These are phyloP conservation scores for Pogonomyrmex californicus DNA, from an alignment of 1,140 invertebrate genomes.

Conservation along the genomic window DNA sequence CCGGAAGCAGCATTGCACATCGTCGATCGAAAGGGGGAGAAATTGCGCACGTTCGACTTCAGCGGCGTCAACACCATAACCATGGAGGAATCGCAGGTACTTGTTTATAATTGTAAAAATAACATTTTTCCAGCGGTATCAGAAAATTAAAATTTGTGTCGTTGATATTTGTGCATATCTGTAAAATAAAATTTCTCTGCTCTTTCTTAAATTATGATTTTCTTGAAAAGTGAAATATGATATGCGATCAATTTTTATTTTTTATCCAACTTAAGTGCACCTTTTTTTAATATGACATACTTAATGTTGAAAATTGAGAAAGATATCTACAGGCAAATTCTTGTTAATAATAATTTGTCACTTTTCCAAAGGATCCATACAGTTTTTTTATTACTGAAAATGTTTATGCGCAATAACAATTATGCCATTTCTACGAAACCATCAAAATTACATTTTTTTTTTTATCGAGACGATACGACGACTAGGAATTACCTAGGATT, in stretches of 20 bases:
- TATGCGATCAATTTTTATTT: not conserved
- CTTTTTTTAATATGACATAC: constrained; percentile 1
- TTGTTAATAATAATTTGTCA: not conserved
- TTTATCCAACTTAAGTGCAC: not conserved
- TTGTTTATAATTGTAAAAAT: not conserved
- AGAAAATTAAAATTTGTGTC: not conserved
- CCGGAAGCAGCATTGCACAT: constrained; percentile 94
- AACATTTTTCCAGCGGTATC: not conserved
- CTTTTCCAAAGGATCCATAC: not conserved
- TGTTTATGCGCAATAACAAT: not conserved
- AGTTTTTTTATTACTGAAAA: not conserved
- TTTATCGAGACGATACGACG: not conserved
- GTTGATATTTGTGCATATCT: not conserved
- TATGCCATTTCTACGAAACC: not conserved
- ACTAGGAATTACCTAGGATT: not conserved
- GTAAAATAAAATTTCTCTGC: not conserved
- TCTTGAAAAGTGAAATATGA: not conserved
- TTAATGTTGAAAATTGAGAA: not conserved
- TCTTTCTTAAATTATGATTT: not conserved
- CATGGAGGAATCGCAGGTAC: constrained; percentile 92
- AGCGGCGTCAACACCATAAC: constrained; percentile 91
- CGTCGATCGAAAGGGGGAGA: constrained; percentile 96
- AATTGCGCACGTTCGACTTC: constrained; percentile 93
- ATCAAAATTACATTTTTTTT: not conserved
- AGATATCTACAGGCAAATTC: not conserved